Evolutionary conservation across 2,888 invertebrate genomes (phyloP).

Genomic region (Papilio protenor): DNA sequence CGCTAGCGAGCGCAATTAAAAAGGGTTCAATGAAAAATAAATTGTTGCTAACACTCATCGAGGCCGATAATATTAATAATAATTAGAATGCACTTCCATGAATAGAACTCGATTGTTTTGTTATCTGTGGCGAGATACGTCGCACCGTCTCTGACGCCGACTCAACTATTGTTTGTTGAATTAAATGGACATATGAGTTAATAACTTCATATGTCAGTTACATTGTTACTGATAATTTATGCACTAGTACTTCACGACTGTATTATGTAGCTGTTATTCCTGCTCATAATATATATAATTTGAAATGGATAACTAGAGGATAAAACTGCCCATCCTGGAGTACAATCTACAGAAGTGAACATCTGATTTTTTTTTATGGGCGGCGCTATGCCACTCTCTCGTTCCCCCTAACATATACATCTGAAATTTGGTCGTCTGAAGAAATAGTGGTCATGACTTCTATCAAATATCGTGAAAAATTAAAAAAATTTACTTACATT

Average conservation of each 20-base stretch:
- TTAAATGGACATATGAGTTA: slow-evolving; percentile 29
- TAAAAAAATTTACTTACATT: too few species aligned
- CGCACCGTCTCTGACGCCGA: slow-evolving; percentile 31
- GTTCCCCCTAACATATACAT: too few species aligned
- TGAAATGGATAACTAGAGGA: neutral
- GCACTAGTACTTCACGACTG: neutral
- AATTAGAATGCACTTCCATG: slow-evolving; percentile 42
- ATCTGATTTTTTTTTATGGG: too few species aligned
- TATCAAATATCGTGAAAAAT: too few species aligned
- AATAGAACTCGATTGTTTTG: slow-evolving; percentile 41
- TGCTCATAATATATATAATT: neutral
- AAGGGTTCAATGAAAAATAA: slow-evolving; percentile 43
- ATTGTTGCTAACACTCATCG: slow-evolving; percentile 38
- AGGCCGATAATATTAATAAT: slow-evolving; percentile 36
- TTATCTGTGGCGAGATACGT: slow-evolving; percentile 39
- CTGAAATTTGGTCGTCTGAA: neutral
- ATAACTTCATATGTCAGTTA: slow-evolving; percentile 12
- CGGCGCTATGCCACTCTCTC: too few species aligned
- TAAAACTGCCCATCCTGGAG: neutral
- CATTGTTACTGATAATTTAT: slow-evolving; percentile 14
- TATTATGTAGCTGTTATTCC: neutral
- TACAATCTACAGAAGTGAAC: neutral
- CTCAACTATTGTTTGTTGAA: slow-evolving; percentile 31
- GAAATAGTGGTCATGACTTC: too few species aligned
- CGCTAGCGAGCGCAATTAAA: slow-evolving; percentile 35